Conservation (phyloP, 2,888 invertebrate genomes). For the Aethes cnicana region DNA sequence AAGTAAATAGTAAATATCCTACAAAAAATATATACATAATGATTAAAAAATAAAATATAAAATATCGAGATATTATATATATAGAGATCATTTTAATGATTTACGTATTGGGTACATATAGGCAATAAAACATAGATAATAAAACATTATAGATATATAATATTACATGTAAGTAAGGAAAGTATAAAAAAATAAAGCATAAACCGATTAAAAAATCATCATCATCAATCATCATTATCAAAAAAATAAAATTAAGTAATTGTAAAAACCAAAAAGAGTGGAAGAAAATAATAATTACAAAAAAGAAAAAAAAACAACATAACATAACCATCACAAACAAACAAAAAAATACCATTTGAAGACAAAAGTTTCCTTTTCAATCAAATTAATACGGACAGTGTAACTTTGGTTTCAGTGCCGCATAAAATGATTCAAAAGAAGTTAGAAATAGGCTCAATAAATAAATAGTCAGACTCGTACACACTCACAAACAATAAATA, state of each 20-base stretch:
- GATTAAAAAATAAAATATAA: constrained; percentile 16
- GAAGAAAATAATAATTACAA: constrained; percentile 35
- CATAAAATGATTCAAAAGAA: constrained; percentile 67
- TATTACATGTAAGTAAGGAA: constrained; percentile 25
- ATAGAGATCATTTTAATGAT: too few relatives aligned
- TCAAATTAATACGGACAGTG: constrained; percentile 49
- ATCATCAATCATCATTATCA: too few relatives aligned
- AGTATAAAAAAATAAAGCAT: constrained; percentile 28
- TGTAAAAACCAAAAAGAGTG: constrained; percentile 10
- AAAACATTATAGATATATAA: too few relatives aligned
- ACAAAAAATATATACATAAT: neutral
- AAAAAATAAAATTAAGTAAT: constrained; percentile 12
- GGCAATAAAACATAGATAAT: too few relatives aligned
- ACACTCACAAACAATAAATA: constrained; percentile 42
- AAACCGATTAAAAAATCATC: too few relatives aligned
- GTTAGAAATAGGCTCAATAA: constrained; percentile 40
- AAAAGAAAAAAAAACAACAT: constrained; percentile 38
- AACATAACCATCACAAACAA: constrained; percentile 37
- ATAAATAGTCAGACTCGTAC: constrained; percentile 42
- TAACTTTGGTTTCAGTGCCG: constrained; percentile 17
- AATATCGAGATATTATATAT: constrained; percentile 37
- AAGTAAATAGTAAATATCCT: constrained; percentile 7
- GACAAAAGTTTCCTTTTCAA: constrained; percentile 59
- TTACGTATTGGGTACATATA: too few relatives aligned
- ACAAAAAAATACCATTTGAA: constrained; percentile 30